These are phyloP conservation scores for Pogonocichla stellata DNA, from an alignment of 2,113 vertebrate genomes.

Conservation along the genomic window DNA sequence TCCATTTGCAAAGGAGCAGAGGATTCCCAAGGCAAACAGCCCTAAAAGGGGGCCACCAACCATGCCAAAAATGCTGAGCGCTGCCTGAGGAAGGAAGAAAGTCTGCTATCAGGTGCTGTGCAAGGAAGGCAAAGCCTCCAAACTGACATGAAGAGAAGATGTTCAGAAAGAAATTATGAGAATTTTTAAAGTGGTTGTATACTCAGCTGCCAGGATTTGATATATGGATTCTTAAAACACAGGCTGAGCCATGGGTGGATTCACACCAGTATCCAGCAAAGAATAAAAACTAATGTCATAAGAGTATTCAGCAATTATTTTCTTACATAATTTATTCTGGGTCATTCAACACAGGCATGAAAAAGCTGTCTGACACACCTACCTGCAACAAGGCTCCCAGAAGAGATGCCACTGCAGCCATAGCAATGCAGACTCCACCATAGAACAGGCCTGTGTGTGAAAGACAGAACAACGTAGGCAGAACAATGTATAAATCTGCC, in stretches of 20 bases:
- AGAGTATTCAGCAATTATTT: neutral
- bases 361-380: neutral
- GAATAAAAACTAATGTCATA: neutral
- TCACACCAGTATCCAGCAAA: neutral
- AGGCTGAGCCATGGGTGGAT: neutral
- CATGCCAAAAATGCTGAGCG: conserved; percentile 94
- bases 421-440: conserved; percentile 88
- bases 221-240: neutral
- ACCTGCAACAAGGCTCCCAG: conserved; percentile 92
- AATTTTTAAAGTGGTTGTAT: neutral
- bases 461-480: neutral
- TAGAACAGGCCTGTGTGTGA: conserved; percentile 83
- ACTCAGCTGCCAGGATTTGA: neutral
- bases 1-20: conserved; percentile 87
- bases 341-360: neutral
- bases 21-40: conserved; percentile 88
- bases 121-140: neutral
- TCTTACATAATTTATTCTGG: neutral
- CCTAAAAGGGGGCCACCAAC: conserved; percentile 91
- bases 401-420: conserved; percentile 89
- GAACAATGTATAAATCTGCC: neutral
- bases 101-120: neutral
- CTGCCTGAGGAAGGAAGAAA: conserved; percentile 78
- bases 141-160: neutral
- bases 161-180: neutral